phyloP scores from a whole-genome alignment of 2,888 invertebrate genomes.

The Aphidoletes aphidimyza region DNA sequence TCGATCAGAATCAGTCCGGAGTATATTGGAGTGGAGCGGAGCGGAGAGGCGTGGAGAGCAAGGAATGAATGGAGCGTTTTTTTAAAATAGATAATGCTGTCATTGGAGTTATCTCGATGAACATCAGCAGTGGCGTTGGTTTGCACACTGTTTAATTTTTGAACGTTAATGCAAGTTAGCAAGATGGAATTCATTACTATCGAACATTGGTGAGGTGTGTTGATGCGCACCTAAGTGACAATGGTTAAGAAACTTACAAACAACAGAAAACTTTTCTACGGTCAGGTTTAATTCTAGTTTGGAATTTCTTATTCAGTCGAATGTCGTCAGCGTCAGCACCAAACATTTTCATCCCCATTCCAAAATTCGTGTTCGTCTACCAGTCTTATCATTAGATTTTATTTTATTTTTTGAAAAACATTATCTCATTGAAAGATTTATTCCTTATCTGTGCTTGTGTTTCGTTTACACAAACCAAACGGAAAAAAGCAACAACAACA shows the following conservation, averaged over 20 bases:
- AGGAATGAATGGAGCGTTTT: background rate
- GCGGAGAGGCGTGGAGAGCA: background rate
- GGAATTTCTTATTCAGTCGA: background rate
- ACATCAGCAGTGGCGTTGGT: background rate
- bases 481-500: constrained; percentile 19
- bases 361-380: background rate
- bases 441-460: constrained; percentile 50
- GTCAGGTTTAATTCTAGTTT: background rate
- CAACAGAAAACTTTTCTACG: background rate
- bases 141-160: background rate
- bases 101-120: background rate
- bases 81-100: background rate
- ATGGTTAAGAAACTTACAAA: constrained; percentile 27
- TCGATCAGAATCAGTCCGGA: background rate
- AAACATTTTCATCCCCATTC: constrained; percentile 1
- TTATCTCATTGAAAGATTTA: constrained; percentile 49
- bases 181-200: constrained; percentile 2
- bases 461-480: constrained; percentile 38
- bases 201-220: background rate
- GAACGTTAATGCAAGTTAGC: background rate
- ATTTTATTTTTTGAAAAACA: constrained; percentile 26
- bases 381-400: background rate
- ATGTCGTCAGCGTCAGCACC: background rate
- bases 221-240: background rate
- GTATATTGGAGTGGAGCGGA: background rate